Evolutionary conservation across 2,113 vertebrate genomes (phyloP), one percentile per base, ranked within the genome.

Genomic region (Gnathonemus longibarbis): DNA sequence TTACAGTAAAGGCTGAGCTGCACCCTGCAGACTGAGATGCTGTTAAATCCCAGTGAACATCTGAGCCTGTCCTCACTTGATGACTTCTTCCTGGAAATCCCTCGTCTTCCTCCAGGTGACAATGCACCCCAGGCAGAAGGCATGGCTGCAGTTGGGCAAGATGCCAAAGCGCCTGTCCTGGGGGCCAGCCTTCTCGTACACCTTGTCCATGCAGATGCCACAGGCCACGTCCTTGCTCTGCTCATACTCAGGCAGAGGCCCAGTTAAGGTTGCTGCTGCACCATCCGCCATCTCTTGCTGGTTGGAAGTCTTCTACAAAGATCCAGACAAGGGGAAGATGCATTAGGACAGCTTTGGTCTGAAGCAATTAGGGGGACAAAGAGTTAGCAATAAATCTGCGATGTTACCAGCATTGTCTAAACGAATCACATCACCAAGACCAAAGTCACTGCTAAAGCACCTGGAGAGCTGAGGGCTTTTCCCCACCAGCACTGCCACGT

Each of bases 151-250:
- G 94, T 96, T 97, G 0, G 97, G 97, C 88, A 98, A 93, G 93
- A 99, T 97, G 70, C 96, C 96, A 3, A 98, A 99, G 21, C 97
- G 88, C 1, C 94, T 74, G 70, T 97, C 92, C 10, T 94, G 91
- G 0, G 83, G 88, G 35, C 93, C 90, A 0, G 89, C 10, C 91
- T 98, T 98, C 91, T 97, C 97, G 1, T 96, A 97, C 74, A 98
- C 96, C n/a, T 95, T 96, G 90, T 98, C 98, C 97, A 98, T 98
- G 94, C 97, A 98, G 94, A 98, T 97, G 15, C 97, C 97, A 8
- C 97, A 98, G 83, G 95, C 93, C 15, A 97, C 27, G 0, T 96
- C 93, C 93, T 94, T 94, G 45, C 97, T 98, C 89, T 92, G 92
- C 90, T 92, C 21, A 91, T 66, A 93, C 86, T 94, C 7, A 0